A percentile compares a stretch with the other conserved stretches of the same genome.
Evolutionary conservation across 2,888 invertebrate genomes (phyloP).

Genomic region (Dorcus hopei): DNA sequence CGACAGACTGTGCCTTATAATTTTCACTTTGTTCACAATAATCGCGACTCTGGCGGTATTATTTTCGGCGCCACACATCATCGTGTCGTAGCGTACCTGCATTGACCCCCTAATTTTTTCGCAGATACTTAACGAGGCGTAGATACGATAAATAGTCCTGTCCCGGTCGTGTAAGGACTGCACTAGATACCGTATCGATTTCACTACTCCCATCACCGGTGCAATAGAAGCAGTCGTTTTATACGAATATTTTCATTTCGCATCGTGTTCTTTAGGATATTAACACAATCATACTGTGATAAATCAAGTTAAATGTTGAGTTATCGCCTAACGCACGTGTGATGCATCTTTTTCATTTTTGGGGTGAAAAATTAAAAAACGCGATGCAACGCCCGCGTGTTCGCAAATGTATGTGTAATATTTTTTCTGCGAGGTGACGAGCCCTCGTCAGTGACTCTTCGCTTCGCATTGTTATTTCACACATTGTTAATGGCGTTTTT

Average conservation of each 20-base stretch:
- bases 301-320: constrained; percentile 66
- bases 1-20: constrained; percentile 99
- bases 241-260: constrained; percentile 43
- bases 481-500: constrained; percentile 44
- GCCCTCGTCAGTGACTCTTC: constrained; percentile 26
- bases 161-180: not conserved
- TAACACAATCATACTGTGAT: constrained; percentile 62
- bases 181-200: not conserved
- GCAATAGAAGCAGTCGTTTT: constrained; percentile 40
- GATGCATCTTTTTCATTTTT: constrained; percentile 11
- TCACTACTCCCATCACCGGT: constrained; percentile 13
- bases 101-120: constrained; percentile 3
- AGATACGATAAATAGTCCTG: too few relatives aligned
- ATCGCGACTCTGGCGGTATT: constrained; percentile 96
- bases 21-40: constrained; percentile 98
- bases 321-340: constrained; percentile 43
- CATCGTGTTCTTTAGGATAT: constrained; percentile 48
- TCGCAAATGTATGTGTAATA: constrained; percentile 23
- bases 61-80: constrained; percentile 94
- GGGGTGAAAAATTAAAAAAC: not conserved
- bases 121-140: too few relatives aligned
- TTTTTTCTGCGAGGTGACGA: constrained; percentile 27
- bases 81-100: constrained; percentile 71
- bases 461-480: constrained; percentile 41
- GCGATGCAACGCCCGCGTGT: constrained; percentile 16